A percentile compares a stretch with the other conserved stretches of the same genome.
Conservation (phyloP, 2,888 invertebrate genomes). For the Idaea aversata region DNA sequence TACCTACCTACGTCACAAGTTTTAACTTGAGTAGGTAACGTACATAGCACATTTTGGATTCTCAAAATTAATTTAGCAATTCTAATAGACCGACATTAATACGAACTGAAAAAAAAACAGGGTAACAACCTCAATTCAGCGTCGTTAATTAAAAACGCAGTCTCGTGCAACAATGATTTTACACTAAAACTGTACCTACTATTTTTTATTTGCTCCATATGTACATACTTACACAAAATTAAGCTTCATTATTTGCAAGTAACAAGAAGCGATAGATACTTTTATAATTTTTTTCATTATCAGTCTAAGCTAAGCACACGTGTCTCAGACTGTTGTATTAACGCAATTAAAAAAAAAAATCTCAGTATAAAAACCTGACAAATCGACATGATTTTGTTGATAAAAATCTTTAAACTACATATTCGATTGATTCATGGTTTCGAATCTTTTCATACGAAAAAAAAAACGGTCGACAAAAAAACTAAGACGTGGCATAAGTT, state of each 20-base stretch:
- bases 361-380: no score
- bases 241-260: not conserved
- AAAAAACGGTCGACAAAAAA: no score
- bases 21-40: not conserved
- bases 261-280: no score
- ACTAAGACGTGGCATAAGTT: no score
- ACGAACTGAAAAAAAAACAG: constrained; percentile 30
- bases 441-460: no score
- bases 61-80: not conserved
- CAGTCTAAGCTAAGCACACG: no score
- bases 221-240: not conserved
- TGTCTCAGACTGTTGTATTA: no score
- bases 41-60: not conserved
- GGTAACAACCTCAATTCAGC: constrained; percentile 41
- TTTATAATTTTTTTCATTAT: no score
- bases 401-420: no score
- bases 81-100: not conserved
- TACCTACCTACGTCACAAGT: not conserved
- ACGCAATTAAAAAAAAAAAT: no score
- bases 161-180: constrained; percentile 40
- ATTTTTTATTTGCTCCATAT: not conserved
- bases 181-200: constrained; percentile 22
- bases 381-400: no score
- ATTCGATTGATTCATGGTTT: no score
- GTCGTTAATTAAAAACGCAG: constrained; percentile 38